Evolutionary conservation across 2,888 invertebrate species (phyloP), one percentile per base, ranked within the genome.

Genomic region (Drosophila flavopinicola): DNA sequence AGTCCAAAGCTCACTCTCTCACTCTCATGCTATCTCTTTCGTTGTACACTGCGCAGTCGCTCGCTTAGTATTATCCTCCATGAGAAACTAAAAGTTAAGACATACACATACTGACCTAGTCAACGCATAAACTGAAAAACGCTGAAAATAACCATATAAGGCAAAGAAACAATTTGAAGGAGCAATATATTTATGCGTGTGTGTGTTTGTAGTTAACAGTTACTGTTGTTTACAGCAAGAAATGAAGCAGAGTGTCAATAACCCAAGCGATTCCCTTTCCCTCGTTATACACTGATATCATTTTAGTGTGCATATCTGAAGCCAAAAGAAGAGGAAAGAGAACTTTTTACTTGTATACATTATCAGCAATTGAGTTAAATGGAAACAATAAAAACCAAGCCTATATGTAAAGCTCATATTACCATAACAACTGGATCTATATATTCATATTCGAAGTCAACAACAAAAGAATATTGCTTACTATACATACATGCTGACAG

Each of bases 91-190:
- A 47, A 54, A 39, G 48, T 53, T 33, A 60, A 45, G 52, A 48
- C 68, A 54, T 65, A 71, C 78, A 83, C 75, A 77, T 67, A 77
- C 83, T 83, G 83, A 83, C 83, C 83, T 83, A 83, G 83, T 85
- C 83, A 83, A 83, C 74, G 75, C 66, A 66, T 59, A 60, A 66
- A 37, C 58, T 24, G 35, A 58, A 52, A 52, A 47, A 49, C 54
- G 30, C 11, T 33, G 23, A 56, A 61, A 48, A 85, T 82, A 66
- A 10, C 83, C 85, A 82, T 77, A 69, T 69, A 69, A 69, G 78
- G 66, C 44, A 61, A 64, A 38, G 44, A 37, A 63, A 49, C 33
- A 17, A 35, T 15, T 20, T 27, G 24, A 27, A 33, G 23, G 30
- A 49, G 24, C 23, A 11, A 23, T 51, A 23, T 38, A 25, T 15